A percentile compares a stretch with the other conserved stretches of the same genome.
phyloP scores from a whole-genome alignment of 2,113 vertebrate species.

The Thunnus thynnus region DNA sequence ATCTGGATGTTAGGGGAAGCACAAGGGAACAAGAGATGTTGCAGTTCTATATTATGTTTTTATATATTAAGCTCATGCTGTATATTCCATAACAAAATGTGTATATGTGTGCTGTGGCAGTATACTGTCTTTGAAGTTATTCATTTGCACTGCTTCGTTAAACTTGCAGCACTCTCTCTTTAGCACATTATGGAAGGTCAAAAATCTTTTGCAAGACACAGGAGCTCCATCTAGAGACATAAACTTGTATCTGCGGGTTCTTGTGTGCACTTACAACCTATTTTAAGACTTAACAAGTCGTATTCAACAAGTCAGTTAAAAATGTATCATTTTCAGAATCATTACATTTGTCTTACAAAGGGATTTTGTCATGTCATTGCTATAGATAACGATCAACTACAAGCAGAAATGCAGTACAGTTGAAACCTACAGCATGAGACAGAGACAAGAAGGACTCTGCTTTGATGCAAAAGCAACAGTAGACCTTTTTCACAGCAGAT shows the following conservation, averaged over 20 bases:
- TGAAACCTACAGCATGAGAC: neutral
- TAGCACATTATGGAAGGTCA: neutral
- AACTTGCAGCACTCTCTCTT: too few species aligned
- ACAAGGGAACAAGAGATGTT: too few species aligned
- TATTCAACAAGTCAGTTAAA: neutral
- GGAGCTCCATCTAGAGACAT: constrained; percentile 62
- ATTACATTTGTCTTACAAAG: neutral
- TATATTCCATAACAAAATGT: neutral
- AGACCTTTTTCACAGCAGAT: too few species aligned
- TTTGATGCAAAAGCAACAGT: too few species aligned
- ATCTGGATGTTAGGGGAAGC: too few species aligned
- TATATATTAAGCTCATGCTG: too few species aligned
- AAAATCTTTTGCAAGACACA: constrained; percentile 6
- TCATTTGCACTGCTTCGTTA: neutral
- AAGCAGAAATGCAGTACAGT: neutral
- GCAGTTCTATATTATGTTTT: neutral
- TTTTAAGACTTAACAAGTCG: neutral
- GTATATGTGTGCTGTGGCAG: too few species aligned
- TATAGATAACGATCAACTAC: neutral
- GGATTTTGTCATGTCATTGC: neutral
- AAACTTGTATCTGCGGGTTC: constrained; percentile 4
- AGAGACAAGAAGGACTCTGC: neutral
- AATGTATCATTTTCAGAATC: neutral
- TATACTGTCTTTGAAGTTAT: neutral
- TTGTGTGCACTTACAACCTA: neutral